phyloP scores from a whole-genome alignment of 2,888 invertebrate genomes.

The Charanyca ferruginea region DNA sequence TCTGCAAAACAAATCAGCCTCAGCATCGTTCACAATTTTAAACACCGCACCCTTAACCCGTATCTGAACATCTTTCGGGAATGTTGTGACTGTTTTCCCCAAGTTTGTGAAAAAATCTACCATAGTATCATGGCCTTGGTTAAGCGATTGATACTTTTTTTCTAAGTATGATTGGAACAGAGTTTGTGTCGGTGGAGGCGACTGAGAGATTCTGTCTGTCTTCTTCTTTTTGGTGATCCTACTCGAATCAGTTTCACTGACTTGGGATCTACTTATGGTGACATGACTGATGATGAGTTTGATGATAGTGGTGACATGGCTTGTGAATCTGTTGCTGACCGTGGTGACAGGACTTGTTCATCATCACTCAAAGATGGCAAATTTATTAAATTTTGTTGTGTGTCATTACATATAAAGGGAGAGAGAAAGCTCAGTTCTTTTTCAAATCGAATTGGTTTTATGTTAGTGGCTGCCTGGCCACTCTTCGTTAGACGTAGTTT shows the following conservation, averaged over 20 bases:
- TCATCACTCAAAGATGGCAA: no score
- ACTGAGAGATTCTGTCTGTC: slow-evolving; percentile 35
- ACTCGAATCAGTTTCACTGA: slow-evolving; percentile 32
- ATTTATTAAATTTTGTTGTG: no score
- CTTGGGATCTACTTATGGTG: slow-evolving; percentile 29
- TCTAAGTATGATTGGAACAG: slow-evolving; percentile 41
- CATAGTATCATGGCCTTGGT: slow-evolving; percentile 37
- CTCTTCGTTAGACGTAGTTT: no score
- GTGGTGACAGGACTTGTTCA: no score
- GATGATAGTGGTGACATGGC: no score
- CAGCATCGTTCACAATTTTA: slow-evolving; percentile 44
- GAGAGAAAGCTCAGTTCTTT: no score
- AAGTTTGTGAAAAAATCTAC: slow-evolving; percentile 45
- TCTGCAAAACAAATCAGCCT: slow-evolving; percentile 35
- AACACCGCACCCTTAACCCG: slow-evolving; percentile 47
- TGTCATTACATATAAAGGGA: no score
- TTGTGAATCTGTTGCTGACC: no score
- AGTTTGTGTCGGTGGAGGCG: slow-evolving; percentile 33
- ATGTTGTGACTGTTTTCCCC: slow-evolving; percentile 43
- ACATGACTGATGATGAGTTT: no score
- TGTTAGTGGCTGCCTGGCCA: no score
- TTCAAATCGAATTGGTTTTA: no score
- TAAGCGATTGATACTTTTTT: slow-evolving; percentile 37
- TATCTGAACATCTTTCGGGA: slow-evolving; percentile 43
- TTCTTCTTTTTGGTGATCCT: slow-evolving; percentile 33